Conservation (phyloP, 92 coral and sea anemone genomes). For the Bergia sp. region DNA sequence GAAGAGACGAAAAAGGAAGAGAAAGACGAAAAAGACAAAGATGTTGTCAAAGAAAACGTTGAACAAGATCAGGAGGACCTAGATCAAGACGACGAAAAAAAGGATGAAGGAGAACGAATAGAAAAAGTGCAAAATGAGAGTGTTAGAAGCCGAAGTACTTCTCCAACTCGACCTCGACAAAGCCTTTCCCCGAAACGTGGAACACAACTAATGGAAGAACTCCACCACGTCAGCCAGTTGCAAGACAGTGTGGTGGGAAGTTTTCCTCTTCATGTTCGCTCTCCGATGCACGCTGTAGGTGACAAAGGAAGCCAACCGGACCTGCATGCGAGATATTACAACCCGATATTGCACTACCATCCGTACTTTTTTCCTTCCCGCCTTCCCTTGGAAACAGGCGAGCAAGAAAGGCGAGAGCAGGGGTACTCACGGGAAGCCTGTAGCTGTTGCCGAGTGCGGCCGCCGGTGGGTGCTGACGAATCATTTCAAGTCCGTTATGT, state of each 20-base stretch:
- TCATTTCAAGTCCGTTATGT: slow-evolving; percentile 9
- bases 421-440: slow-evolving; percentile 39
- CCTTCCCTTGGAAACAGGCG: not conserved
- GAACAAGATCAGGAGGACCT: not conserved
- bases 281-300: slow-evolving; percentile 14
- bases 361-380: slow-evolving; percentile 34
- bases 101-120: not conserved
- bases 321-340: slow-evolving; percentile 19
- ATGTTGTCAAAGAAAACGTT: not conserved
- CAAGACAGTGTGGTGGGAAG: not conserved
- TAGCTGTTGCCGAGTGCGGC: slow-evolving; percentile 42
- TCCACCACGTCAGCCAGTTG: not conserved
- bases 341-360: slow-evolving; percentile 23
- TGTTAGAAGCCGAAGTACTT: not conserved
- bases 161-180: not conserved
- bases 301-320: slow-evolving; percentile 12
- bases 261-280: slow-evolving; percentile 9
- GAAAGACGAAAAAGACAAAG: slow-evolving; percentile 22
- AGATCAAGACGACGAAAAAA: not conserved
- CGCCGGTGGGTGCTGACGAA: slow-evolving; percentile 20
- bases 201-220: slow-evolving; percentile 14
- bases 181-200: not conserved
- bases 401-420: slow-evolving; percentile 14
- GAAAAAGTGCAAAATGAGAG: slow-evolving; percentile 12
- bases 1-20: slow-evolving; percentile 7